phyloP scores from a whole-genome alignment of 1,140 invertebrate genomes.

The Leucophenga varia region DNA sequence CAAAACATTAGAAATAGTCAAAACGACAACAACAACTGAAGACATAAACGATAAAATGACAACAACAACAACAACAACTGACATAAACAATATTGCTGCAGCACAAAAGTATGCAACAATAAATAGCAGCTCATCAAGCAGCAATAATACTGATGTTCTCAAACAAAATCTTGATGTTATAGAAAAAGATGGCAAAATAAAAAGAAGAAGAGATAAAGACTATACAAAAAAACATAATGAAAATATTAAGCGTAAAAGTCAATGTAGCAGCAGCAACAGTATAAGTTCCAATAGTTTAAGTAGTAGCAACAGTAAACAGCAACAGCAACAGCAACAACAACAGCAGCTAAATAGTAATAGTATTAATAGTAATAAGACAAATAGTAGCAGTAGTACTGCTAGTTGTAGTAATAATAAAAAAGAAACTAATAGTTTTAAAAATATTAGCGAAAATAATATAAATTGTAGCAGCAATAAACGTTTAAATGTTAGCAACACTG shows the following conservation, averaged over 20 bases:
- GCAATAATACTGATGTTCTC: constrained; percentile 2
- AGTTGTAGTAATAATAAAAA: constrained; percentile 7
- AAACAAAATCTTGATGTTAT: not conserved
- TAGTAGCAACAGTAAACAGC: constrained; percentile 25
- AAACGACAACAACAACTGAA: constrained; percentile 8
- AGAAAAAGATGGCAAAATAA: constrained; percentile 1
- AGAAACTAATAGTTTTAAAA: too few species aligned
- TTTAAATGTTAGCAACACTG: constrained; percentile 26
- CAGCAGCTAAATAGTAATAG: not conserved
- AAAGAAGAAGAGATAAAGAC: not conserved
- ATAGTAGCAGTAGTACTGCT: constrained; percentile 20
- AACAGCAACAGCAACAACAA: constrained; percentile 9
- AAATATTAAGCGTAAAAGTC: not conserved
- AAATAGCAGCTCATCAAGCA: constrained; percentile 9
- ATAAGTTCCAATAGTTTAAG: constrained; percentile 18
- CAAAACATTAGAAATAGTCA: constrained; percentile 21
- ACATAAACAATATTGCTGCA: constrained; percentile 2
- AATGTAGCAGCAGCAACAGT: constrained; percentile 11
- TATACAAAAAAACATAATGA: not conserved
- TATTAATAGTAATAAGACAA: not conserved
- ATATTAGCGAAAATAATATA: too few species aligned
- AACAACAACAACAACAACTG: constrained; percentile 6
- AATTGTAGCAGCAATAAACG: constrained; percentile 11
- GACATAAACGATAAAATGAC: not conserved
- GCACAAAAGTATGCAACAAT: not conserved